Evolutionary conservation across 2,797 vertebrate genomes (phyloP).

Genomic region (Microchirus variegatus): DNA sequence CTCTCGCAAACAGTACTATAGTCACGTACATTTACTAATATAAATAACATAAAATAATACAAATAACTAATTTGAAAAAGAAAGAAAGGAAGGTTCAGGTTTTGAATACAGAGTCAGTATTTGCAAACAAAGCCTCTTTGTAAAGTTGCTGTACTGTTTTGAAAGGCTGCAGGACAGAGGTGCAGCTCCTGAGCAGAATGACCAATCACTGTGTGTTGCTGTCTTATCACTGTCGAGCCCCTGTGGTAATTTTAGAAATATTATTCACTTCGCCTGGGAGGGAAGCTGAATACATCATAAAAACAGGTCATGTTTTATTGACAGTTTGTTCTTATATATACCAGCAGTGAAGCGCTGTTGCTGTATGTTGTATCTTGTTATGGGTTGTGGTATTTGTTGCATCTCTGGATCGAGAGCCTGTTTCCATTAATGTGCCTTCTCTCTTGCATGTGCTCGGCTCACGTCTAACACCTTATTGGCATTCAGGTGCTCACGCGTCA

Average conservation of each 20-base stretch:
- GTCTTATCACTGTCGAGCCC: background rate
- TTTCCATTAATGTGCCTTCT: background rate
- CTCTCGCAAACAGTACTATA: too few relatives aligned
- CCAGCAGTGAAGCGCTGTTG: background rate
- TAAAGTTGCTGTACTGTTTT: background rate
- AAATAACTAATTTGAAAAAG: too few relatives aligned
- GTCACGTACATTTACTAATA: too few relatives aligned
- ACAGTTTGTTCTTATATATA: background rate
- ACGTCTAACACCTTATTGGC: too few relatives aligned
- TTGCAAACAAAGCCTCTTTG: too few relatives aligned
- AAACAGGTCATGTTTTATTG: background rate
- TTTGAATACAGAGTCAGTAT: too few relatives aligned
- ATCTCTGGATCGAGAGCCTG: background rate
- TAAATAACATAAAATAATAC: too few relatives aligned
- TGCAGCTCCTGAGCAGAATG: background rate
- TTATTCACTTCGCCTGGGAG: background rate
- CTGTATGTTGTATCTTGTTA: background rate
- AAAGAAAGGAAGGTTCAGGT: too few relatives aligned
- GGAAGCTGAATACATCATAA: background rate
- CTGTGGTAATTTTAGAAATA: background rate
- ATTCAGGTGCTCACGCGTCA: conserved; percentile 25
- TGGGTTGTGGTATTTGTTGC: background rate
- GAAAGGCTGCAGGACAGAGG: background rate
- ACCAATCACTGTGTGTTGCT: background rate
- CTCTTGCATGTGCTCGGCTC: background rate